Base-by-base conservation (phyloP, 2,888 invertebrate genomes). In the Ellobium chinense region DNA sequence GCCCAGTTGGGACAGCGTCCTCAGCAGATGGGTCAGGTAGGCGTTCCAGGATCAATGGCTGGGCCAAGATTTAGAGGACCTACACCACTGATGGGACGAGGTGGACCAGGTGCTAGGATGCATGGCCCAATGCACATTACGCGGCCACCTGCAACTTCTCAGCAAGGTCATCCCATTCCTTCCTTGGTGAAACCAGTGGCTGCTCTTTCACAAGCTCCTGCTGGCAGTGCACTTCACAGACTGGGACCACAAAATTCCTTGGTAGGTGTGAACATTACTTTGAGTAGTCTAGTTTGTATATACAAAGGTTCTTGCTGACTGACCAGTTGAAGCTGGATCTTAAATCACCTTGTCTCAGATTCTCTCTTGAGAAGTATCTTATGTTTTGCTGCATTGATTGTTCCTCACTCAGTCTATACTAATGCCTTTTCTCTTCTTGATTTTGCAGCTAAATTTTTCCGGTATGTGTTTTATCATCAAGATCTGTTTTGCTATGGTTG, bases 91-190 rank as follows among this genome's bases (percentile, higher is more conserved):
- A 70, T 78, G 78, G 46, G 24, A 34, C 56, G 36, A 36, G 21
- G 39, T 68, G 54, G n/a, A 56, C 21, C 46, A 36, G 36, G 56
- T 21, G 37, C 36, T 58, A 76, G 54, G 65, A 37, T 27, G 46
- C 58, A 12, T 76, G 37, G 66, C 31, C n/a, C 65, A 18, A 14
- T 24, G 29, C 31, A 54, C 31, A n/a, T n/a, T n/a, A 46, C 7
- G 7, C 46, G 18, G 7, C 60, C 68, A 29, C 21, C 66, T 27
- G 58, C 1, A 36, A 18, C 29, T 0, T 18, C 31, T 18, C 34
- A 37, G n/a, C 46, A 37, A 24, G 78, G 78, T 9, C 60, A 78
- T 27, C 78, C 70, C 9, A 78, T 78, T 31, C 78, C 78, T n/a
- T 70, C 78, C 14, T 63, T 78, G 3, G 70, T 78, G 27, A 69